Evolutionary conservation across 1,140 invertebrate species (phyloP).

Genomic region (Trichonephila inaurata): DNA sequence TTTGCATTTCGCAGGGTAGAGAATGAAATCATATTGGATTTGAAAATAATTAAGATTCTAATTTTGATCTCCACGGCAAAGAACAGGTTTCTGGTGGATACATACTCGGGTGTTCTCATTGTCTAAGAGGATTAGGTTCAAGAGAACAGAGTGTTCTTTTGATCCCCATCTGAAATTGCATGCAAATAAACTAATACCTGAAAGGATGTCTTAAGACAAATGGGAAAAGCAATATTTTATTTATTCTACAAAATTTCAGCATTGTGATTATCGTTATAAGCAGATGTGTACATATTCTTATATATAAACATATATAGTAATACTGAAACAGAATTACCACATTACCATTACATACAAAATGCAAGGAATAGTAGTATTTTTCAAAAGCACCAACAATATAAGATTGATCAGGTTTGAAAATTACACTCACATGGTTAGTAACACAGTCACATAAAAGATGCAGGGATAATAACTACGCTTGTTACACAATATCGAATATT

Average conservation of each 20-base stretch:
- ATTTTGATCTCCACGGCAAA: no score
- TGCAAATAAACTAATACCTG: slow-evolving; percentile 73
- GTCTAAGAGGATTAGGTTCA: no score
- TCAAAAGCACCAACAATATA: slow-evolving; percentile 75
- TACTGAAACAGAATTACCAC: slow-evolving; percentile 69
- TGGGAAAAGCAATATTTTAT: slow-evolving; percentile 54
- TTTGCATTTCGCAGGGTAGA: no score
- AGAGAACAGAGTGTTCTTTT: no score
- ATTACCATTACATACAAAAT: slow-evolving; percentile 73
- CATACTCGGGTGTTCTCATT: no score
- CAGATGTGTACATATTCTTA: slow-evolving; percentile 37
- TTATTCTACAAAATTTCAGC: slow-evolving; percentile 71
- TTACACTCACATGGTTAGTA: slow-evolving; percentile 55
- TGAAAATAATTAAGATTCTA: no score
- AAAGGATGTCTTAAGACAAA: slow-evolving; percentile 71
- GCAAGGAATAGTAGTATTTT: slow-evolving; percentile 71
- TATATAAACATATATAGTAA: slow-evolving; percentile 63
- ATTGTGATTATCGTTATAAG: slow-evolving; percentile 54
- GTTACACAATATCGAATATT: slow-evolving; percentile 51
- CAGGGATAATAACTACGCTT: slow-evolving; percentile 49
- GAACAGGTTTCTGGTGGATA: no score
- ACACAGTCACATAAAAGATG: slow-evolving; percentile 60
- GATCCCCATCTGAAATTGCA: neutral
- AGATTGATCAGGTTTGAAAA: slow-evolving; percentile 57
- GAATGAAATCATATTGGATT: no score